phyloP scores from a whole-genome alignment of 2,797 vertebrate genomes.

The Melanotaenia parkinsoni region DNA sequence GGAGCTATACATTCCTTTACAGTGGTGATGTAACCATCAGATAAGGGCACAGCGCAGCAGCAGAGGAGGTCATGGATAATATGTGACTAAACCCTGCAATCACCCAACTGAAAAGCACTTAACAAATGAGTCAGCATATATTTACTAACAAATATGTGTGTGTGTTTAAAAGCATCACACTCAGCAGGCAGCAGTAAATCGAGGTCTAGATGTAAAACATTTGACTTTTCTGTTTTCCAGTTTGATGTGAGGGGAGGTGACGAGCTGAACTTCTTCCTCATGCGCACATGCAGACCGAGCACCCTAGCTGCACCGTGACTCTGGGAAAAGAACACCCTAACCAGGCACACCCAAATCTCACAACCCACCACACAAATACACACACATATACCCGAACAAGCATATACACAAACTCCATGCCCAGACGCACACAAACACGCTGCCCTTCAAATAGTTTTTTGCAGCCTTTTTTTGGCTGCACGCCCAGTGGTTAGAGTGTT shows the following conservation, averaged over 20 bases:
- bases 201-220: slow-evolving; percentile 33
- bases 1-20: slow-evolving; percentile 66
- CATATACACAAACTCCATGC: slow-evolving; percentile 57
- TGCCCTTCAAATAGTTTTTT: slow-evolving; percentile 85
- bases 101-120: slow-evolving; percentile 67
- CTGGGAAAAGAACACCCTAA: slow-evolving; percentile 74
- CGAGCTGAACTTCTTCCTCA: slow-evolving; percentile 56
- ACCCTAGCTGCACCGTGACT: slow-evolving; percentile 67
- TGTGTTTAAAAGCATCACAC: slow-evolving; percentile 30
- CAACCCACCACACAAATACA: slow-evolving; percentile 58
- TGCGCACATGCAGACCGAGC: slow-evolving; percentile 41
- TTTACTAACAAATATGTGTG: slow-evolving; percentile 46
- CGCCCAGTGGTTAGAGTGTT: slow-evolving; percentile 85
- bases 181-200: slow-evolving; percentile 26
- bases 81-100: slow-evolving; percentile 77
- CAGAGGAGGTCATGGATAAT: slow-evolving; percentile 69
- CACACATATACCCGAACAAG: slow-evolving; percentile 53
- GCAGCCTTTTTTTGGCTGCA: slow-evolving; percentile 84
- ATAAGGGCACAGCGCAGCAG: slow-evolving; percentile 66
- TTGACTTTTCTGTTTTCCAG: slow-evolving; percentile 26
- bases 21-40: slow-evolving; percentile 74
- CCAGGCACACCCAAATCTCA: slow-evolving; percentile 78
- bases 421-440: slow-evolving; percentile 66
- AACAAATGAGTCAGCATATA: slow-evolving; percentile 64
- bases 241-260: slow-evolving; percentile 47